Conservation (phyloP, 2,888 invertebrate genomes). For the Cephus pygmeus region DNA sequence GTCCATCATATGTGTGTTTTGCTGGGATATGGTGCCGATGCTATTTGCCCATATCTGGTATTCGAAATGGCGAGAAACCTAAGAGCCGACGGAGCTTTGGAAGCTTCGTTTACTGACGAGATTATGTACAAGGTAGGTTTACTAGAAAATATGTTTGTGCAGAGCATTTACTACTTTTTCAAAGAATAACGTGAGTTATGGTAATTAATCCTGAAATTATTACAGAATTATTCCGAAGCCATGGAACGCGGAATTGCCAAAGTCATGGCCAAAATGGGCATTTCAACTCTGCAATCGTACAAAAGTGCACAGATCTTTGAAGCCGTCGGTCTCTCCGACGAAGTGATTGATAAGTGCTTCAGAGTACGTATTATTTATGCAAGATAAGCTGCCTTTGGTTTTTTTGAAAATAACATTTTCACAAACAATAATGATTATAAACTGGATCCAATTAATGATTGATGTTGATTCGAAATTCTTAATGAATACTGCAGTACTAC, state of each 20-base stretch:
- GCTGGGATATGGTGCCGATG: slow-evolving; percentile 97
- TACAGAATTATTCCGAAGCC: slow-evolving; percentile 85
- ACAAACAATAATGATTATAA: slow-evolving; percentile 46
- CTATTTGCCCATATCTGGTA: slow-evolving; percentile 96
- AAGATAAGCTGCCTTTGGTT: slow-evolving; percentile 53
- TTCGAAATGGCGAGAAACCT: slow-evolving; percentile 92
- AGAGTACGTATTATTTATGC: slow-evolving; percentile 70
- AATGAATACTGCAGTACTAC: slow-evolving; percentile 35
- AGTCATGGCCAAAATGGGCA: slow-evolving; percentile 99
- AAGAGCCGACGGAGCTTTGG: slow-evolving; percentile 87
- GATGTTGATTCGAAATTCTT: slow-evolving; percentile 42
- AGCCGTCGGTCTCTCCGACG: slow-evolving; percentile 93
- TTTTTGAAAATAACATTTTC: neutral
- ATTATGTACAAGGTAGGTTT: slow-evolving; percentile 76
- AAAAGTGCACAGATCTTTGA: slow-evolving; percentile 99
- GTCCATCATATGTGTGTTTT: slow-evolving; percentile 97
- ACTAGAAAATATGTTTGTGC: neutral
- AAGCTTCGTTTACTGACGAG: slow-evolving; percentile 79
- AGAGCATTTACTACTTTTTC: neutral
- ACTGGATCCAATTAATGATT: slow-evolving; percentile 57
- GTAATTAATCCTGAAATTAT: slow-evolving; percentile 8
- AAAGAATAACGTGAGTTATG: neutral
- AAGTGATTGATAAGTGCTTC: slow-evolving; percentile 95
- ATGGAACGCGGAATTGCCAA: slow-evolving; percentile 92
- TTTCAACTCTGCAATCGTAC: slow-evolving; percentile 97